Evolutionary conservation across 2,113 vertebrate genomes (phyloP).

Genomic region (Macroglossus sobrinus): DNA sequence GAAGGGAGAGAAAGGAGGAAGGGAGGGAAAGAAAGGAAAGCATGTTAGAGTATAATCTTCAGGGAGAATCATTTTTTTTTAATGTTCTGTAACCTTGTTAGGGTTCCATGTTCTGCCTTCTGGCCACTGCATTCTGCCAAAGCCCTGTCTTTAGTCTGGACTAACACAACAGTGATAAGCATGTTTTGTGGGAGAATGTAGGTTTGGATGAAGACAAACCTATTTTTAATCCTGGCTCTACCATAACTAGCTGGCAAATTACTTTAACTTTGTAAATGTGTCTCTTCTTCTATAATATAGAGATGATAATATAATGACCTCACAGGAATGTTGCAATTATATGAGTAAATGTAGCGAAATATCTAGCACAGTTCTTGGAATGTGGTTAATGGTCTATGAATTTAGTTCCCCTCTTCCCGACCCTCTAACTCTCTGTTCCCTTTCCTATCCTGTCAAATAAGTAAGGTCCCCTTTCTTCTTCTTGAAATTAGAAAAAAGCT

Average conservation of each 20-base stretch:
- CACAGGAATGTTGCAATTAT: neutral
- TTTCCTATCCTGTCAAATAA: neutral
- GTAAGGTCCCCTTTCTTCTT: neutral
- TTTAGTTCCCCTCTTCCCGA: neutral
- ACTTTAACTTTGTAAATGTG: neutral
- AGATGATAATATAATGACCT: neutral
- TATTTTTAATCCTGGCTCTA: neutral
- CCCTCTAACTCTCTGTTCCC: neutral
- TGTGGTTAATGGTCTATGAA: neutral
- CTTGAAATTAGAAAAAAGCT: neutral
- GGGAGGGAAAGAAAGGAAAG: neutral
- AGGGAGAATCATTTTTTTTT: neutral
- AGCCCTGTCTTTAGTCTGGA: neutral
- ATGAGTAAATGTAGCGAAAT: neutral
- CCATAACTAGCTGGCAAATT: neutral
- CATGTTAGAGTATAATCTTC: neutral
- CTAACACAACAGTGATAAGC: neutral
- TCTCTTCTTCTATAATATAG: neutral
- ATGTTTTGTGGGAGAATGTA: neutral
- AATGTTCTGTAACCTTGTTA: neutral
- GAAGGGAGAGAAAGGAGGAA: neutral
- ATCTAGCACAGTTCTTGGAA: neutral
- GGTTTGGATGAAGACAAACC: neutral
- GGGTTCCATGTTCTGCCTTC: neutral
- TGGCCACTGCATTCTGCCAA: neutral